Evolutionary conservation across 1,140 invertebrate species (phyloP), one percentile per base, ranked within the genome.

Genomic region (Epicauta chinensis): DNA sequence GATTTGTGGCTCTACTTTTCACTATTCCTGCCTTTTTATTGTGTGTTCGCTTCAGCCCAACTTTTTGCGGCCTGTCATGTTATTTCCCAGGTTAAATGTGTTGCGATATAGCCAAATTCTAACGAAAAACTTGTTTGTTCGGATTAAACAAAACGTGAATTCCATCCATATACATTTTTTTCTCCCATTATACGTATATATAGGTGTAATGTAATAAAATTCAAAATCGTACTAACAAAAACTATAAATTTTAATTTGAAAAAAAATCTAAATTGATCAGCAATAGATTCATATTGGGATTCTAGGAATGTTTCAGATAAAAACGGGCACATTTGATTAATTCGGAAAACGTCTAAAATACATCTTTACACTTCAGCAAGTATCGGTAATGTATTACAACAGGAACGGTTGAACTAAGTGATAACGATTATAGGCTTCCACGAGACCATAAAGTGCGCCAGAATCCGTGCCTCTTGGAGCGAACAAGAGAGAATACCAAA

Each of bases 1-100:
- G 62, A 64, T 64, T 64, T 64, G 62, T 64, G 50, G 46, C 57
- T 58, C 47, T 60, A 64, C 55, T 64, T 62, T 62, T 60, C 60
- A 57, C 53, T 60, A 43, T 61, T 41, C 54, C 53, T 55, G 41
- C 48, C 51, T 50, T 59, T 56, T 61, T 59, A 53, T 61, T 61
- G 51, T 23, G n/a, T 51, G 49, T 49, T 51, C 46, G 29, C 45
- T 23, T 47, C 45, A 38, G 47, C 40, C 36, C 44, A 37, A 47
- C 47, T 53, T 56, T 53, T 56, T 51, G 45, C 50, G 54, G 38
- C 46, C 48, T 49, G 51, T 55, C 45, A 57, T 51, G 55, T 49
- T 57, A 57, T 53, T 53, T 55, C 48, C 52, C 37, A 53, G 53
- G 48, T 58, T 55, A 58, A 58, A 52, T 58, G 52, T 52, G 53